Conservation (phyloP, 2,113 vertebrate species). For the Paramormyrops kingsleyae region DNA sequence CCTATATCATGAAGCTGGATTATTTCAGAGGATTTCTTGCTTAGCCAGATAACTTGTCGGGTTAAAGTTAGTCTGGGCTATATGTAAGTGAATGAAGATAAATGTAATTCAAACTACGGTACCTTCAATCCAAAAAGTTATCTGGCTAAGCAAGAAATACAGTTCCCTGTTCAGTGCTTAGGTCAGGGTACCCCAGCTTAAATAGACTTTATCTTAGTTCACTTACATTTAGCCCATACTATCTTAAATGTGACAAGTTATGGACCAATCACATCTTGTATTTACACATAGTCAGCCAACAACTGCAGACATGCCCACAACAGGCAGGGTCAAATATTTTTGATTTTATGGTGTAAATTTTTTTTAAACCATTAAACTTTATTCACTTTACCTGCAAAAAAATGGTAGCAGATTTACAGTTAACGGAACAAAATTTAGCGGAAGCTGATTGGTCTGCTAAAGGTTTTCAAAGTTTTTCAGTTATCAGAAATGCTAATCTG, state of each 20-base stretch:
- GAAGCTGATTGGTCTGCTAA: neutral
- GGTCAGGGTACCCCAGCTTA: too few species aligned
- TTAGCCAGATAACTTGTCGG: too few species aligned
- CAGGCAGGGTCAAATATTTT: neutral
- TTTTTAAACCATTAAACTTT: neutral
- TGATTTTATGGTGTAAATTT: too few species aligned
- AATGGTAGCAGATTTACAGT: neutral
- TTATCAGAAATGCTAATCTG: neutral
- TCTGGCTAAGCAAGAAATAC: too few species aligned
- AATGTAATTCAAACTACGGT: neutral
- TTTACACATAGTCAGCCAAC: too few species aligned
- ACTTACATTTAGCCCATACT: too few species aligned
- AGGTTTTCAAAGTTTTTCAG: neutral
- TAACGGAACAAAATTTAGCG: neutral
- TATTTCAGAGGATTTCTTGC: too few species aligned
- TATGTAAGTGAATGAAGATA: neutral
- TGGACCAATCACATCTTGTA: too few species aligned
- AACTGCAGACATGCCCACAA: neutral
- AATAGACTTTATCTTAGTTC: too few species aligned
- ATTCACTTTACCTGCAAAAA: neutral
- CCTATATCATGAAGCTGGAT: too few species aligned
- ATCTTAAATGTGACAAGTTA: too few species aligned
- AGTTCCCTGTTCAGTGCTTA: too few species aligned
- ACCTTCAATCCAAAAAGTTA: neutral
- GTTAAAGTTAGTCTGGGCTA: neutral